Evolutionary conservation across 2,113 vertebrate species (phyloP).

Genomic region (Pachyramphus minor): DNA sequence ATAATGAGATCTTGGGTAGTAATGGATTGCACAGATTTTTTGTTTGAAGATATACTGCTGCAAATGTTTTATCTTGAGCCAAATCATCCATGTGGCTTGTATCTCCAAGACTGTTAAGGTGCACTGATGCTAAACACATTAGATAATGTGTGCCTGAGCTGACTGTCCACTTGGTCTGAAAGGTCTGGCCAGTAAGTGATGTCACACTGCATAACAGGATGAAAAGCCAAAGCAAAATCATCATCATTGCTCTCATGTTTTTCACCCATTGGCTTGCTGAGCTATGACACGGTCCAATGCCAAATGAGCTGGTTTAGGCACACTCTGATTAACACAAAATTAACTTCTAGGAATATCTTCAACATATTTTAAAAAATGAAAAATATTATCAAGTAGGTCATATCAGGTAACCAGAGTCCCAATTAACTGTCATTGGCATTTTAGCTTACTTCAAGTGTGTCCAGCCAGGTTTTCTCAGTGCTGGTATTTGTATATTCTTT

Average conservation of each 20-base stretch:
- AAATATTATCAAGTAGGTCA: neutral
- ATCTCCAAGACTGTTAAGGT: neutral
- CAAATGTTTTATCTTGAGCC: neutral
- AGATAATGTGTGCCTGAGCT: neutral
- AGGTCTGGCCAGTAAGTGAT: rapidly evolving
- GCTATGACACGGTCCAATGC: neutral
- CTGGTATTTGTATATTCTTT: neutral
- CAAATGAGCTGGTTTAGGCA: neutral
- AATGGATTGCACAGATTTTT: neutral
- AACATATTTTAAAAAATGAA: neutral
- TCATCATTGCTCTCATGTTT: neutral
- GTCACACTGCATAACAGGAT: neutral
- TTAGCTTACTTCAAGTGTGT: neutral
- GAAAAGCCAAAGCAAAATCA: neutral
- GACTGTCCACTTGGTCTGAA: neutral
- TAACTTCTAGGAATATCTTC: neutral
- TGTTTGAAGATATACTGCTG: neutral
- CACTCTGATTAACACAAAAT: neutral
- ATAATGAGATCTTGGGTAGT: neutral
- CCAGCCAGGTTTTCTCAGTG: neutral
- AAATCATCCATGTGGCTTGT: neutral
- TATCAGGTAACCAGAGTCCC: neutral
- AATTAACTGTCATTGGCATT: neutral
- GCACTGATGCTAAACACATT: neutral
- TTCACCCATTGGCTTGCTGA: neutral